These are phyloP conservation scores for Nomada fabriciana DNA, from an alignment of 2,888 invertebrate species.

Conservation along the genomic window DNA sequence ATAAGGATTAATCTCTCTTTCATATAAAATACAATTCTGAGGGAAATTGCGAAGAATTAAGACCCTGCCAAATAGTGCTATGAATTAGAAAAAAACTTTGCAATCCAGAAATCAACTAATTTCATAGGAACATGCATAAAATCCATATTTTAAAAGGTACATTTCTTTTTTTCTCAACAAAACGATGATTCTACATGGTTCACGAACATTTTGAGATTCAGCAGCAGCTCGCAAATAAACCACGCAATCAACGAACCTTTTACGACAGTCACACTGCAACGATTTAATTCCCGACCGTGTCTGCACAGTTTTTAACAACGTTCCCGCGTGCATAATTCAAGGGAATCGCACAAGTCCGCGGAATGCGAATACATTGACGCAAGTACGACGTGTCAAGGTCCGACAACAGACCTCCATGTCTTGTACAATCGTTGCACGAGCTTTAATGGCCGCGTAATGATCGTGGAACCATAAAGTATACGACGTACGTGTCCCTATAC, in stretches of 20 bases:
- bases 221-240: background rate
- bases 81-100: too few relatives aligned
- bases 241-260: conserved; percentile 3
- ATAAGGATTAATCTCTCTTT: too few relatives aligned
- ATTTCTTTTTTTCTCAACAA: too few relatives aligned
- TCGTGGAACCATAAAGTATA: conserved; percentile 19
- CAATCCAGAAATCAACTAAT: too few relatives aligned
- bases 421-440: background rate
- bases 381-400: conserved; percentile 51
- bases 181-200: too few relatives aligned
- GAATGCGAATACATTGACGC: conserved; percentile 4
- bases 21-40: too few relatives aligned
- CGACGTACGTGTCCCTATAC: too few relatives aligned
- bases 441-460: conserved; percentile 32
- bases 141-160: too few relatives aligned
- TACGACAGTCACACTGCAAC: conserved; percentile 6
- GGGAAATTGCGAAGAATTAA: too few relatives aligned
- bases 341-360: background rate
- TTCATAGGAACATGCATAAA: too few relatives aligned
- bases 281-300: conserved; percentile 18
- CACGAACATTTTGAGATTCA: too few relatives aligned
- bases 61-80: too few relatives aligned
- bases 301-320: conserved; percentile 13
- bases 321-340: conserved; percentile 46
- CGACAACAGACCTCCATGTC: conserved; percentile 23